Conservation (phyloP, 1,140 invertebrate species). For the Conus ventricosus region DNA sequence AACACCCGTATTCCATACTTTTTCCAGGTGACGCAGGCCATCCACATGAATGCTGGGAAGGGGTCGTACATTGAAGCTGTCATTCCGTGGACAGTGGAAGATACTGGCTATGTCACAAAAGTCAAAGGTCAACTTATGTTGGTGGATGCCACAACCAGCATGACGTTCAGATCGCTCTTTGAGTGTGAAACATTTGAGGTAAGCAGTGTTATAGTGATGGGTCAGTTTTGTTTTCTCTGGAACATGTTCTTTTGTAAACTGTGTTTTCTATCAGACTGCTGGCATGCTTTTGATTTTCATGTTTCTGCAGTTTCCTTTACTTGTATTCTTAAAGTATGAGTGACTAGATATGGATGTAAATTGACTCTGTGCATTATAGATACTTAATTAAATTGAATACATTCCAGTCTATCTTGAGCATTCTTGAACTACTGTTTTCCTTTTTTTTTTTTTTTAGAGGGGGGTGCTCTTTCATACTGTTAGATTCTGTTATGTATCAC, state of each 20-base stretch:
- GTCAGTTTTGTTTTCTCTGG: background rate
- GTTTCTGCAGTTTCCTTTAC: no score
- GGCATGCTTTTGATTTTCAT: background rate
- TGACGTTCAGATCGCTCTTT: conserved; percentile 90
- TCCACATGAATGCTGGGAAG: conserved; percentile 93
- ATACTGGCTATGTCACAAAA: conserved; percentile 91
- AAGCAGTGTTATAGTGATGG: conserved; percentile 29
- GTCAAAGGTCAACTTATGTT: conserved; percentile 94
- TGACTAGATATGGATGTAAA: no score
- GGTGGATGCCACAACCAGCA: conserved; percentile 94
- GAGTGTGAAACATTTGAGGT: conserved; percentile 94
- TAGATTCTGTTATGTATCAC: no score
- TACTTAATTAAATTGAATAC: no score
- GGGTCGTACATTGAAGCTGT: conserved; percentile 96
- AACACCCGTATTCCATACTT: no score
- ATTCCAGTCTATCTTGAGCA: no score
- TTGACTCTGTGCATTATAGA: no score
- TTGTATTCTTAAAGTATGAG: no score
- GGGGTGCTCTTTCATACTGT: no score
- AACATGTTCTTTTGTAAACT: background rate
- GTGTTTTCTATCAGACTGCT: background rate
- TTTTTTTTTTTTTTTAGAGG: no score
- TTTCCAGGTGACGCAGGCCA: conserved; percentile 91
- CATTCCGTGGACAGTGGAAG: conserved; percentile 92
- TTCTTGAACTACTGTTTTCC: no score